A percentile compares a stretch with the other conserved stretches of the same genome.
Evolutionary conservation across 2,797 vertebrate species (phyloP).

Genomic region (Numenius phaeopus): DNA sequence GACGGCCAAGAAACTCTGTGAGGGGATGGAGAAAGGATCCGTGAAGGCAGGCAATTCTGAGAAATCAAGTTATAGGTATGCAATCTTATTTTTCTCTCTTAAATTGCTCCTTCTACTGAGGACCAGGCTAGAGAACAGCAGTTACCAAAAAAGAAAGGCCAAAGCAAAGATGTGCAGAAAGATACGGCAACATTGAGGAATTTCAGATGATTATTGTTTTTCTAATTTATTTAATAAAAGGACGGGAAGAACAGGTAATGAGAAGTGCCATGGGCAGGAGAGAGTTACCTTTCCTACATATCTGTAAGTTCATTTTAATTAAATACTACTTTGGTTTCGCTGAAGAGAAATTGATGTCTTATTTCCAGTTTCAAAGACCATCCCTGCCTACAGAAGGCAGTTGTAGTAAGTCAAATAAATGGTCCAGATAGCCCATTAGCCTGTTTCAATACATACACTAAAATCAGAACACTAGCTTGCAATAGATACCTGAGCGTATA

Average conservation of each 20-base stretch:
- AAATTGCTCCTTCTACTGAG: constrained; percentile 15
- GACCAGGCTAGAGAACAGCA: constrained; percentile 1
- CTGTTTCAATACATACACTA: not conserved
- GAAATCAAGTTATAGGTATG: constrained; percentile 72
- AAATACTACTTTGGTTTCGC: not conserved
- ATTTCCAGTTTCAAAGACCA: not conserved
- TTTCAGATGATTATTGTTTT: not conserved
- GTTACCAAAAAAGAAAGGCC: not conserved
- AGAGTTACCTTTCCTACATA: not conserved
- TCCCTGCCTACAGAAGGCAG: not conserved
- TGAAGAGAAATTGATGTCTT: not conserved
- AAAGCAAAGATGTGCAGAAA: constrained; percentile 42
- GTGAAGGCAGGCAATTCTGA: constrained; percentile 61
- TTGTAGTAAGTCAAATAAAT: not conserved
- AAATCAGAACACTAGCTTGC: not conserved
- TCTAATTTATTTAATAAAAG: not conserved
- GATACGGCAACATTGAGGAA: not conserved
- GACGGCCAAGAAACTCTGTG: constrained; percentile 72
- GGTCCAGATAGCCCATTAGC: not conserved
- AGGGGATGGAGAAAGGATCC: constrained; percentile 67
- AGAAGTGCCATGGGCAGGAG: not conserved
- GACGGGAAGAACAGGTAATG: not conserved
- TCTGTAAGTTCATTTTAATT: not conserved
- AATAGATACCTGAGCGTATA: not conserved
- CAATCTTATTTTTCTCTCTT: constrained; percentile 68